Conservation (phyloP, 2,888 invertebrate species). For the Apamea monoglypha region DNA sequence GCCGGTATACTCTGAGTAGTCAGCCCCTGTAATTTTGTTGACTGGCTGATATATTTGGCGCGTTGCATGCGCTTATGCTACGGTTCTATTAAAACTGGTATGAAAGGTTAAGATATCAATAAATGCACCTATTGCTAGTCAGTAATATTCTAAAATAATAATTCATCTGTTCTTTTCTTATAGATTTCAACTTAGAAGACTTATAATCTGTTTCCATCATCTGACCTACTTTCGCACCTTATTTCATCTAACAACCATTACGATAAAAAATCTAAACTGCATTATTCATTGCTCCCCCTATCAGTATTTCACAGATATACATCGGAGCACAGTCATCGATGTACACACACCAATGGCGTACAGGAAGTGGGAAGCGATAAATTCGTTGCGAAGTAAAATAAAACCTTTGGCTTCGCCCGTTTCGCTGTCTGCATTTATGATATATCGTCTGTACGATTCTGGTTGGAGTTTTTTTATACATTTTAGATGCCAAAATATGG, state of each 20-base stretch:
- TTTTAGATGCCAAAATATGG: constrained; percentile 54
- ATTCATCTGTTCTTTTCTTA: neutral
- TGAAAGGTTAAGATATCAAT: neutral
- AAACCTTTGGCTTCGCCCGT: constrained; percentile 79
- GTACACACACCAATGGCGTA: constrained; percentile 68
- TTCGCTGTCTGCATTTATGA: constrained; percentile 82
- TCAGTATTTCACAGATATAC: constrained; percentile 67
- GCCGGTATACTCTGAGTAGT: neutral
- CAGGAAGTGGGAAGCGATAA: constrained; percentile 82
- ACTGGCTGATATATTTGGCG: neutral
- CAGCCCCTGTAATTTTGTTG: neutral
- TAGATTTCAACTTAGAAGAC: constrained; percentile 7
- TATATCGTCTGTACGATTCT: constrained; percentile 70
- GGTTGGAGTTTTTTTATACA: constrained; percentile 50
- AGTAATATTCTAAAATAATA: neutral
- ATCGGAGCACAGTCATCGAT: constrained; percentile 71
- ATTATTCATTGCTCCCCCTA: constrained; percentile 65
- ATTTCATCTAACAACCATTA: constrained; percentile 43
- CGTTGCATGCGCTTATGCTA: neutral
- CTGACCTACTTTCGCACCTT: constrained; percentile 43
- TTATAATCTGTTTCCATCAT: neutral
- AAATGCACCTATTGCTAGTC: neutral
- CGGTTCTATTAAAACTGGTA: neutral
- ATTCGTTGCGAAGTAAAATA: constrained; percentile 83
- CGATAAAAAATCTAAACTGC: constrained; percentile 55